These are phyloP conservation scores for Triplophysa rosa DNA, from an alignment of 2,113 vertebrate genomes.

Conservation along the genomic window DNA sequence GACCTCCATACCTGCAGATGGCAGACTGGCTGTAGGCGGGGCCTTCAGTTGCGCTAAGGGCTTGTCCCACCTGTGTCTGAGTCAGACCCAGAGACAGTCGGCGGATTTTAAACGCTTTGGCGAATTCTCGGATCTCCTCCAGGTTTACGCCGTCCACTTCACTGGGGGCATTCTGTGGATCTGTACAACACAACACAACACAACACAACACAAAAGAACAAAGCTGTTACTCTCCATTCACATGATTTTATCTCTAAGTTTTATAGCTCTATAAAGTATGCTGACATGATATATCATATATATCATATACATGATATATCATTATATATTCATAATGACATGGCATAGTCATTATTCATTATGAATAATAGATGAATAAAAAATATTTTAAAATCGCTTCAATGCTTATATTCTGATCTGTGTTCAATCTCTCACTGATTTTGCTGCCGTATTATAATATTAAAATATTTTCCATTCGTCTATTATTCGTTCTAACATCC, in stretches of 20 bases:
- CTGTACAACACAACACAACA: conserved; percentile 73
- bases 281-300: conserved; percentile 1
- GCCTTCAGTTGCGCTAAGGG: conserved; percentile 95
- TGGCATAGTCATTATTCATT: too few species aligned
- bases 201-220: conserved; percentile 56
- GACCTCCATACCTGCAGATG: conserved; percentile 95
- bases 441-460: not conserved
- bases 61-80: conserved; percentile 99
- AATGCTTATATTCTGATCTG: not conserved
- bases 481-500: not conserved
- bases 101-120: conserved; percentile 99
- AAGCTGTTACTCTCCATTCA: conserved; percentile 3
- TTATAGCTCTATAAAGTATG: too few species aligned
- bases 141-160: conserved; percentile 99
- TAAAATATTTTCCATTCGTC: not conserved
- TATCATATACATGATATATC: too few species aligned
- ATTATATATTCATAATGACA: too few species aligned
- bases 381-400: not conserved
- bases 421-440: conserved; percentile 1
- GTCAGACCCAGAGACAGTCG: conserved; percentile 98
- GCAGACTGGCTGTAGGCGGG: conserved; percentile 99
- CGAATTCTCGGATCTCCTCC: conserved; percentile 99
- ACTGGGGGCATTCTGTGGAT: conserved; percentile 92
- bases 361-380: not conserved
- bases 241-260: not conserved